Conservation (phyloP, 2,113 vertebrate genomes). For the Bubo bubo region DNA sequence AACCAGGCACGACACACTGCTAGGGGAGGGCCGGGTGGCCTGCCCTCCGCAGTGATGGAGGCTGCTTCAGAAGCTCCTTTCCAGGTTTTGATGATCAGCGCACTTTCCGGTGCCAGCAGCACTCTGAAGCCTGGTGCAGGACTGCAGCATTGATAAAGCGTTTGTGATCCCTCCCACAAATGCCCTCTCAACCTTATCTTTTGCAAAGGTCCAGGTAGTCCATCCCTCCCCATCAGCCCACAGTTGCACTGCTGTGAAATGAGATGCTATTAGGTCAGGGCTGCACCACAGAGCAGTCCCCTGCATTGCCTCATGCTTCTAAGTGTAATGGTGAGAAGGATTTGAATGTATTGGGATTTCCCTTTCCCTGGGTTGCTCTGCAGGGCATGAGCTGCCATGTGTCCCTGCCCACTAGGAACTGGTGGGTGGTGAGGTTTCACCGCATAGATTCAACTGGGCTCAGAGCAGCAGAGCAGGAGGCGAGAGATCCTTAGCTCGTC, state of each 20-base stretch:
- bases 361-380: background rate
- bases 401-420: background rate
- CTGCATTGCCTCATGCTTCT: background rate
- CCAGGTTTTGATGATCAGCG: background rate
- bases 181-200: background rate
- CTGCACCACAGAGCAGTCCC: background rate
- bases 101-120: background rate
- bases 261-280: background rate
- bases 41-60: fast-evolving
- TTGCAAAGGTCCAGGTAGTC: background rate
- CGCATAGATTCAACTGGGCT: background rate
- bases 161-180: background rate
- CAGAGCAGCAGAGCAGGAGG: background rate
- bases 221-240: background rate
- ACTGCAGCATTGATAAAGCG: background rate
- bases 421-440: background rate
- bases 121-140: background rate
- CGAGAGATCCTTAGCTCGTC: background rate
- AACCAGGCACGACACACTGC: background rate
- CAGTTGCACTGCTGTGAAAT: background rate
- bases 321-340: background rate
- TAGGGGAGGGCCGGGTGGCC: background rate
- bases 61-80: background rate
- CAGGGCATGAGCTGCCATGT: background rate
- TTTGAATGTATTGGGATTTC: background rate